Base-by-base conservation (phyloP, 2,113 vertebrate species). In the Rhinoptilus africanus region DNA sequence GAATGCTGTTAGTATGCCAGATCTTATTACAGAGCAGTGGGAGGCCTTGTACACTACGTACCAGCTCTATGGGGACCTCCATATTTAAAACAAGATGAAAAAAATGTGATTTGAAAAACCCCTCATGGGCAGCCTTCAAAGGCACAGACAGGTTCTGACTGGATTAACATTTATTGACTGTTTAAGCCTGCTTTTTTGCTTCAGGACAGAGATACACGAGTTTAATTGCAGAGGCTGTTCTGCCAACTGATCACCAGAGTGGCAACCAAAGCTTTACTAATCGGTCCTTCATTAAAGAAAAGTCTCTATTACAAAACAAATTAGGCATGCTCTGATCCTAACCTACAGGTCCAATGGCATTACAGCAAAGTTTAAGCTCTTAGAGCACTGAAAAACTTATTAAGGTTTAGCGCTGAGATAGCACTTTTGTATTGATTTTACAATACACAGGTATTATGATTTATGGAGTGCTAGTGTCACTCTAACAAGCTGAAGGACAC, bases 401-500 rank as follows among this genome's bases (percentile, higher is more conserved):
- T 99, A 99, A 98, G 98, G 98, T 98, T 99, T 99, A 98, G 99
- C 97, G 99, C 99, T 99, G 99, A 99, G 99, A 98, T 99, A 99
- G 99, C 99, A 99, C 98, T 99, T 99, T 99, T 98, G 98, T 99
- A 99, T 99, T 99, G 99, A 99, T 99, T 99, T 99, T 99, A 99
- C 99, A 99, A 99, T 99, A 99, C 99, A 98, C 98, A 99, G 99
- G 99, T 99, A 99, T 99, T 99, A 99, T 99, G 99, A 99, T 99
- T 99, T 99, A 99, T 99, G 99, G 99, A 99, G 99, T 99, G 99
- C 99, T 98, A 97, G 99, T 99, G 99, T 99, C 99, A 99, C 99
- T 99, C 99, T 99, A 99, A 99, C 99, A 99, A 99, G 99, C 99
- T 99, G 99, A 99, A 99, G 99, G 99, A 99, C 99, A 99, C 99